Evolutionary conservation across 2,797 vertebrate genomes (phyloP), one percentile per base, ranked within the genome.

Genomic region (Kryptolebias ocellatus): DNA sequence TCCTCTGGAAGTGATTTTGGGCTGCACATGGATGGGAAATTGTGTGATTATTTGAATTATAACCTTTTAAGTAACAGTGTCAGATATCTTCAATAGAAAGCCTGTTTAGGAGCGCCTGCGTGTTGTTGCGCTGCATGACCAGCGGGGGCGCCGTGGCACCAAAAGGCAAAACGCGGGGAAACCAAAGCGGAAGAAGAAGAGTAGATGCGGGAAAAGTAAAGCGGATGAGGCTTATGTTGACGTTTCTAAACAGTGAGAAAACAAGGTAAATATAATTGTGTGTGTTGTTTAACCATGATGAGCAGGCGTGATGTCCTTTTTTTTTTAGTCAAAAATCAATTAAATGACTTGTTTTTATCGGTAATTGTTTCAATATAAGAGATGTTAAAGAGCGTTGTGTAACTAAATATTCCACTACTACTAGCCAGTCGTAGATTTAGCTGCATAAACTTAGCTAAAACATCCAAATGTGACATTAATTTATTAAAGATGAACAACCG

Each of bases 151-250:
- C 73, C 59, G 44, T 71, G 0, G 14, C 0, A 1, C 1, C 0
- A n/a, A 24, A 24, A 0, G 1, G 1, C 18, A 27, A 15, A 9
- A 12, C 0, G 1, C 9, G 0, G 0, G 34, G 31, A 0, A 20
- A 11, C 1, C 0, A 15, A 4, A 15, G 18, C 10, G 60, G 82
- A 89, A 88, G 83, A 89, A 89, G 81, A 85, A 87, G 76, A 64
- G 1, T 2, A 92, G 85, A 92, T 89, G 93, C 93, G 93, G 93
- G 93, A 94, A 94, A 94, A 92, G 81, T 62, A 31, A 93, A 87
- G 83, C 28, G 11, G 42, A 0, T 54, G 6, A 1, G 28, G 1
- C 1, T 14, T n/a, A 4, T 24, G 52, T 64, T 56, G 7, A 15
- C 8, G 9, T 8, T 18, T 39, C 0, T 9, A 6, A 12, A 49